Evolutionary conservation across 2,113 vertebrate species (phyloP).

Genomic region (Apus apus): DNA sequence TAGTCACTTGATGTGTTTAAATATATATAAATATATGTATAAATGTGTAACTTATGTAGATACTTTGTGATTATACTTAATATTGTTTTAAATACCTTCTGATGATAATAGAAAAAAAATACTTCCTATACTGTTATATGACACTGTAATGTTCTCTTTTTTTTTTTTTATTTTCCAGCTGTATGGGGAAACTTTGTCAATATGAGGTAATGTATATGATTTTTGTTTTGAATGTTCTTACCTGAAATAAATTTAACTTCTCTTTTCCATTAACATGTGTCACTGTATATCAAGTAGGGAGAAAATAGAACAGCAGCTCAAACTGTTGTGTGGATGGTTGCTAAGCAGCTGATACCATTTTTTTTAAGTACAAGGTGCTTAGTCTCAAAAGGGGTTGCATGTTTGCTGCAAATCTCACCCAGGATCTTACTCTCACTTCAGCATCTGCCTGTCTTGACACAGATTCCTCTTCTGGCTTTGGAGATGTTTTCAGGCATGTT

Average conservation of each 20-base stretch:
- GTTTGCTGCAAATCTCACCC: neutral
- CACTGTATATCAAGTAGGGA: neutral
- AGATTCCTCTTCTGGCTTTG: neutral
- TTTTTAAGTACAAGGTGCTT: neutral
- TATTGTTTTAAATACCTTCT: neutral
- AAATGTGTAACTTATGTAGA: neutral
- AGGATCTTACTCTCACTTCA: neutral
- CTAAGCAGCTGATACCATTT: neutral
- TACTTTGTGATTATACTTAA: neutral
- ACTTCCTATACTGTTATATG: neutral
- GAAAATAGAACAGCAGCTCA: neutral
- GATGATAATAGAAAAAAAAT: neutral
- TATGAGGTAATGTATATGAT: conserved; percentile 79
- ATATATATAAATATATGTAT: neutral
- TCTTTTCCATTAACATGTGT: neutral
- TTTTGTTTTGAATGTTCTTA: neutral
- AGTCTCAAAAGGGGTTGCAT: neutral
- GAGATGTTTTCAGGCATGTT: neutral
- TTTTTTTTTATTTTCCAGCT: conserved; percentile 73
- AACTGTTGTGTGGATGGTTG: neutral
- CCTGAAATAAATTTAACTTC: neutral
- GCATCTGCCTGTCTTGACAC: neutral
- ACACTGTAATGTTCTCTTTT: conserved; percentile 19
- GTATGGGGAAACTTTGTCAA: conserved; percentile 85
- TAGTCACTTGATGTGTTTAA: neutral